These are phyloP conservation scores for Podocnemis expansa DNA, from an alignment of 2,113 vertebrate species.

Conservation along the genomic window DNA sequence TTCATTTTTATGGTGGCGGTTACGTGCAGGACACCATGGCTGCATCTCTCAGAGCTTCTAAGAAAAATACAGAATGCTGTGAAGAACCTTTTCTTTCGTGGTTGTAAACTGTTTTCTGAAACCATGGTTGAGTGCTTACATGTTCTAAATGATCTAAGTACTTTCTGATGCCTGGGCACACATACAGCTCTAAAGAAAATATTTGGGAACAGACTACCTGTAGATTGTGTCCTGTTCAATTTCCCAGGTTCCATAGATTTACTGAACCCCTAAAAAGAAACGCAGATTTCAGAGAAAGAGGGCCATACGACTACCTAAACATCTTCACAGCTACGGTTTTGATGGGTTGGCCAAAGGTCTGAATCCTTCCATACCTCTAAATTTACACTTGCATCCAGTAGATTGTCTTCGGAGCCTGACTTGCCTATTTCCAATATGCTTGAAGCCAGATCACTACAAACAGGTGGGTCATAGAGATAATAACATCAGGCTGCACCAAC, in stretches of 20 bases:
- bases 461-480: background rate
- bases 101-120: background rate
- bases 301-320: background rate
- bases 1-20: background rate
- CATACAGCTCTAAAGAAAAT: background rate
- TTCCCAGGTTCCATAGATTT: background rate
- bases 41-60: background rate
- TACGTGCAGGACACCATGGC: background rate
- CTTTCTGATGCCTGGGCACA: background rate
- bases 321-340: background rate
- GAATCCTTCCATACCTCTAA: background rate
- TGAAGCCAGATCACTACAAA: background rate
- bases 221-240: background rate
- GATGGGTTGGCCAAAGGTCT: background rate
- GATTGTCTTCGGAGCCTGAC: background rate
- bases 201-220: background rate
- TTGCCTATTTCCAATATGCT: background rate
- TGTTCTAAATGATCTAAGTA: background rate
- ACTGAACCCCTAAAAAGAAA: background rate
- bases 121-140: background rate
- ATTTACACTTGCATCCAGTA: background rate
- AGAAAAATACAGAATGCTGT: background rate
- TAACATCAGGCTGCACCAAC: background rate
- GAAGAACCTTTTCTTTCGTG: background rate
- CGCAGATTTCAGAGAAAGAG: background rate